A percentile compares a stretch with the other conserved stretches of the same genome.
These are phyloP conservation scores for Herpetotheres cachinnans DNA, from an alignment of 2,113 vertebrate genomes.

Conservation along the genomic window DNA sequence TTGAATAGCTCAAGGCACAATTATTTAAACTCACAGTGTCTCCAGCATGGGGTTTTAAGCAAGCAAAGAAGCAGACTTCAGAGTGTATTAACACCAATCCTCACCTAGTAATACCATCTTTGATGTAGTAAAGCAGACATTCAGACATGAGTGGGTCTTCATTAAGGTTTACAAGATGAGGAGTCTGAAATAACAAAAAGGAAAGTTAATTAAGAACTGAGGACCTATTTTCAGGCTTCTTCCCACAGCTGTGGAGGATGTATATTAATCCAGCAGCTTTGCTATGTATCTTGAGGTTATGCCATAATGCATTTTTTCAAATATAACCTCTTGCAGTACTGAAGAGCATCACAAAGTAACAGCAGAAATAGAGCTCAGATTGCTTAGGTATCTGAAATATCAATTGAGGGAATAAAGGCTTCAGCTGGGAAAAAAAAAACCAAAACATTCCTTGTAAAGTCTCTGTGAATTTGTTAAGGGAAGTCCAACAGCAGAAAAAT, in stretches of 20 bases:
- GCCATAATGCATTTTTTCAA: neutral
- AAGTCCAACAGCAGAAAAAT: neutral
- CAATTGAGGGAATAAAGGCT: neutral
- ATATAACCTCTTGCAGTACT: neutral
- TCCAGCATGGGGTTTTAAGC: neutral
- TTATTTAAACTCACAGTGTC: neutral
- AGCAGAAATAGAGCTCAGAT: neutral
- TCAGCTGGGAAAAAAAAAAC: neutral
- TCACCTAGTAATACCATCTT: conserved; percentile 97
- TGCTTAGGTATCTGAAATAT: neutral
- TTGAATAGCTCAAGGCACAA: neutral
- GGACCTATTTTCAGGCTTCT: neutral
- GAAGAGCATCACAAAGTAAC: neutral
- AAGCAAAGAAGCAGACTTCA: neutral
- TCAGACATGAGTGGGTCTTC: conserved; percentile 99
- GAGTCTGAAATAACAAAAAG: conserved; percentile 81
- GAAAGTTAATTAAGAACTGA: neutral
- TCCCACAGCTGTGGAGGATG: neutral
- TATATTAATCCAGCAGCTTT: neutral
- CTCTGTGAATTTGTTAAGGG: neutral
- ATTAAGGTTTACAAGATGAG: conserved; percentile 97
- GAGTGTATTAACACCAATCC: neutral
- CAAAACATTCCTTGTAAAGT: neutral
- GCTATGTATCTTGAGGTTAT: rapidly evolving
- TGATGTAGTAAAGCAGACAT: conserved; percentile 98